These are phyloP conservation scores for Pluvianellus socialis DNA, from an alignment of 2,113 vertebrate species.

Conservation along the genomic window DNA sequence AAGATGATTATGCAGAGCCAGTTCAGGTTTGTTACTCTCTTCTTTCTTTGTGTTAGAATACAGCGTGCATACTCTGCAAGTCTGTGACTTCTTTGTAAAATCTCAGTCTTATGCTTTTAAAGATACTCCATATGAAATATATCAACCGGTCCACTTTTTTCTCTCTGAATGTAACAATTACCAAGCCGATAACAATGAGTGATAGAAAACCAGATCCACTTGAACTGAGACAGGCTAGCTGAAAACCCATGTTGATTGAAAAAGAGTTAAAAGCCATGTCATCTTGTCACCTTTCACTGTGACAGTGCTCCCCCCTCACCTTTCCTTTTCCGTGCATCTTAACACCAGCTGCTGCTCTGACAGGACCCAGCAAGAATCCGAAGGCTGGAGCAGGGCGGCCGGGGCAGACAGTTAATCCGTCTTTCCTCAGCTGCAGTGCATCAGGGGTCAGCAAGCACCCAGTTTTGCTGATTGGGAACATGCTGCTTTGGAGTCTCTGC, in stretches of 20 bases:
- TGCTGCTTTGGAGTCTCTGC: background rate
- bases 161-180: background rate
- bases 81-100: background rate
- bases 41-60: background rate
- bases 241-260: background rate
- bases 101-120: background rate
- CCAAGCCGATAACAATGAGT: background rate
- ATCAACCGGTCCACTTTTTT: background rate
- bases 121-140: background rate
- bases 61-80: background rate
- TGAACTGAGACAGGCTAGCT: background rate
- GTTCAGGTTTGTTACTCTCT: background rate
- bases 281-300: background rate
- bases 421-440: background rate
- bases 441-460: background rate
- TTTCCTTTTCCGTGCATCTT: background rate
- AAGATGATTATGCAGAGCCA: background rate
- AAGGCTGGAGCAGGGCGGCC: background rate
- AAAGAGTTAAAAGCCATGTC: background rate
- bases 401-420: conserved; percentile 1
- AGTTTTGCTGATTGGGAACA: background rate
- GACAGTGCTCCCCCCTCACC: background rate
- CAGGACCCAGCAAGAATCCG: background rate
- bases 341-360: background rate
- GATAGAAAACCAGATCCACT: background rate